A percentile compares a stretch with the other conserved stretches of the same genome.
These are phyloP conservation scores for Bolborhynchus lineola DNA, from an alignment of 2,113 vertebrate species.

Conservation along the genomic window DNA sequence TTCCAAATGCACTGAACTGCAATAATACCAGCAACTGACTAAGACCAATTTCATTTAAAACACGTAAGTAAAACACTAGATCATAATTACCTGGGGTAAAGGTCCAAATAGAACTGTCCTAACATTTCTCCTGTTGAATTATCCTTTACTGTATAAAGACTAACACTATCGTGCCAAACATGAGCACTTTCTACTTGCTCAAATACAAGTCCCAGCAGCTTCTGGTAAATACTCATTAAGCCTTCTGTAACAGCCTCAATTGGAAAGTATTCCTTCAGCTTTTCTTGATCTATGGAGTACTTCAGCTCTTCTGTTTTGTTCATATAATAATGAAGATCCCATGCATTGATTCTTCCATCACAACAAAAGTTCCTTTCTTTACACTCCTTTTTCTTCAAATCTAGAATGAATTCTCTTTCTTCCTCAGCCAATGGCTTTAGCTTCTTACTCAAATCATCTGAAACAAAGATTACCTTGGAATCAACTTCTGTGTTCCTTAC, in stretches of 20 bases:
- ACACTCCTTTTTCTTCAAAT: conserved; percentile 89
- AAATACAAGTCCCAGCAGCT: conserved; percentile 88
- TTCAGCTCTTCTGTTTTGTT: conserved; percentile 89
- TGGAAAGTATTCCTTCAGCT: conserved; percentile 92
- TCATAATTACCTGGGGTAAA: conserved; percentile 86
- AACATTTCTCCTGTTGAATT: conserved; percentile 80
- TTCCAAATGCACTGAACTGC: background rate
- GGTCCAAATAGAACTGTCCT: conserved; percentile 93
- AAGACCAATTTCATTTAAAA: background rate
- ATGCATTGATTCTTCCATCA: conserved; percentile 88
- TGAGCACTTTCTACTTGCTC: conserved; percentile 76
- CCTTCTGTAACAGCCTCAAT: conserved; percentile 88
- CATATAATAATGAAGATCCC: conserved; percentile 95
- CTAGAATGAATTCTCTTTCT: conserved; percentile 86
- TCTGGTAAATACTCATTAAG: conserved; percentile 89
- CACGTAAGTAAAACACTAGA: background rate
- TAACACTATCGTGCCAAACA: conserved; percentile 87
- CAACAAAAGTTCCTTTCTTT: conserved; percentile 77
- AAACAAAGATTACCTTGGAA: conserved; percentile 10
- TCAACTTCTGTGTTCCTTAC: background rate
- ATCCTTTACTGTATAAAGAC: conserved; percentile 84
- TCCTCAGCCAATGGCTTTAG: conserved; percentile 83
- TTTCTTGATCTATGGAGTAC: conserved; percentile 91
- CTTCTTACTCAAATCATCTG: conserved; percentile 85
- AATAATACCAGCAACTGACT: background rate